phyloP scores from a whole-genome alignment of 2,113 vertebrate genomes.

The Chiloscyllium plagiosum region DNA sequence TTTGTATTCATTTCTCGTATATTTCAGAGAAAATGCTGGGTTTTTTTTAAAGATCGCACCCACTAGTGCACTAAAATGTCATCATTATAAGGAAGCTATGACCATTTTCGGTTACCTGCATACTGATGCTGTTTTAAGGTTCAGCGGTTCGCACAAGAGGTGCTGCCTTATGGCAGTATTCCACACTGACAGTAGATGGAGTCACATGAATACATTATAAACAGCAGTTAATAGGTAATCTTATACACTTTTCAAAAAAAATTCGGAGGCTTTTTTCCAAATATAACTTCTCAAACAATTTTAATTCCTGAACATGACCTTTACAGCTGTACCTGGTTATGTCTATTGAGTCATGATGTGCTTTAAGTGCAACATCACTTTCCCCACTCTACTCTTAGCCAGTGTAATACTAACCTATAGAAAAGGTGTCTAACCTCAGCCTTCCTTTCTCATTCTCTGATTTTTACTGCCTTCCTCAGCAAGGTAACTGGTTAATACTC shows the following conservation, averaged over 20 bases:
- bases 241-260: neutral
- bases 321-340: neutral
- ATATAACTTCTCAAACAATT: neutral
- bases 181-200: slow-evolving; percentile 7
- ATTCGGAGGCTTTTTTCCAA: neutral
- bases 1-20: neutral
- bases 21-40: neutral
- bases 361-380: neutral
- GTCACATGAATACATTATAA: slow-evolving; percentile 7
- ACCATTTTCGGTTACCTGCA: neutral
- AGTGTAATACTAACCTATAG: neutral
- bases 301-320: neutral
- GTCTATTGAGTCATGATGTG: neutral
- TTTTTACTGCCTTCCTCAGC: no score
- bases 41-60: neutral
- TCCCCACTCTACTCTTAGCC: neutral
- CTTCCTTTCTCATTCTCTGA: no score
- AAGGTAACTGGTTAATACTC: no score
- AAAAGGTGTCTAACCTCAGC: no score
- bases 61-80: neutral
- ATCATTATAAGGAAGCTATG: neutral
- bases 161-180: neutral
- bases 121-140: neutral
- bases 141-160: neutral
- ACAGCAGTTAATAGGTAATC: neutral